A percentile compares a stretch with the other conserved stretches of the same genome.
Evolutionary conservation across 2,113 vertebrate species (phyloP).

Genomic region (Chionis minor): DNA sequence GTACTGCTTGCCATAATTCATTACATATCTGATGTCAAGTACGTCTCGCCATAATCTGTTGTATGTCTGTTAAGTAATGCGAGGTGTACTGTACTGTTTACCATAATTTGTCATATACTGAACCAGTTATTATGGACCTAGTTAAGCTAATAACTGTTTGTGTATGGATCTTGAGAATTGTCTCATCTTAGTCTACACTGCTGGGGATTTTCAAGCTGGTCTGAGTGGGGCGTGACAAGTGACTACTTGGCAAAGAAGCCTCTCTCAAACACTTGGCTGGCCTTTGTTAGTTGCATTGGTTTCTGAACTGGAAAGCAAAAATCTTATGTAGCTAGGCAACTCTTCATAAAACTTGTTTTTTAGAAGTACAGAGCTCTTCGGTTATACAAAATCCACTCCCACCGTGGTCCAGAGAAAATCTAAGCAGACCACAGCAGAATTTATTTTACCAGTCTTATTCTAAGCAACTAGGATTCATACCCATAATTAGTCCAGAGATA

Average conservation of each 20-base stretch:
- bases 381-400: background rate
- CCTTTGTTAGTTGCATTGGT: background rate
- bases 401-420: background rate
- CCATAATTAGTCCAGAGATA: background rate
- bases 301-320: background rate
- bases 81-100: too few species aligned
- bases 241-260: background rate
- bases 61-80: too few species aligned
- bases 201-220: too few species aligned
- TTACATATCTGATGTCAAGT: too few species aligned
- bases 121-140: too few species aligned
- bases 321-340: background rate
- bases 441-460: background rate
- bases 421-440: background rate
- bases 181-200: too few species aligned
- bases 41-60: too few species aligned
- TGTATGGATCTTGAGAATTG: too few species aligned
- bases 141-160: too few species aligned
- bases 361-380: background rate
- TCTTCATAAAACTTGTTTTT: background rate
- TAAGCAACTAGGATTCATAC: background rate
- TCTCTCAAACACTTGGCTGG: background rate
- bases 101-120: too few species aligned
- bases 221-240: too few species aligned
- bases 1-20: too few species aligned